phyloP scores from a whole-genome alignment of 2,888 invertebrate species.

The Oscheius sp. region DNA sequence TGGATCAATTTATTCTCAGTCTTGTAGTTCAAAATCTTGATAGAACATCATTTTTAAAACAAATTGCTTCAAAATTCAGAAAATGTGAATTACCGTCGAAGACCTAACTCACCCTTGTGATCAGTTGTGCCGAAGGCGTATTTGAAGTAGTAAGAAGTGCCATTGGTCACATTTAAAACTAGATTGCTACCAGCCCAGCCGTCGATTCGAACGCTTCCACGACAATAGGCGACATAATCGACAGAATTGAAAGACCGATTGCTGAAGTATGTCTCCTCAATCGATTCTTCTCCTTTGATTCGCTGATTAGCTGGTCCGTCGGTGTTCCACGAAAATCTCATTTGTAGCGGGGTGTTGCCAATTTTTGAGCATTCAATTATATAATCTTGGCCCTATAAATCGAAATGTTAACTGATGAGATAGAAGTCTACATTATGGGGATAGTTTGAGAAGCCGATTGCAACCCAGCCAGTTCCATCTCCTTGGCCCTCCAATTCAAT shows the following conservation, averaged over 20 bases:
- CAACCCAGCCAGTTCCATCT: slow-evolving; percentile 11
- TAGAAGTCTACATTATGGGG: slow-evolving; percentile 2
- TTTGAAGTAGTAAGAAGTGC: slow-evolving; percentile 12
- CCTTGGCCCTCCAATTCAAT: slow-evolving; percentile 9
- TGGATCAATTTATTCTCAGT: not conserved
- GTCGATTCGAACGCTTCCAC: slow-evolving; percentile 32
- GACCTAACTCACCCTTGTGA: not conserved
- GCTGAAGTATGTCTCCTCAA: not conserved
- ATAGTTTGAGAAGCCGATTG: slow-evolving; percentile 8
- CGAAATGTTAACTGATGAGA: not conserved
- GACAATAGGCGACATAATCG: slow-evolving; percentile 40
- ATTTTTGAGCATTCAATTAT: slow-evolving; percentile 50
- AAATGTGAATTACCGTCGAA: too few species aligned
- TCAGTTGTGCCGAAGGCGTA: slow-evolving; percentile 12
- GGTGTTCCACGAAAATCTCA: slow-evolving; percentile 46
- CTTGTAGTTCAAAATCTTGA: not conserved
- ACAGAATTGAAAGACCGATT: slow-evolving; percentile 8
- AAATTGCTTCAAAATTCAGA: too few species aligned
- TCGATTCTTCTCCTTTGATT: slow-evolving; percentile 35
- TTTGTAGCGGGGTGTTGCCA: slow-evolving; percentile 28
- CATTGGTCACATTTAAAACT: slow-evolving; percentile 14
- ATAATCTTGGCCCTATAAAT: slow-evolving; percentile 31
- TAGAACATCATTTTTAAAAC: too few species aligned
- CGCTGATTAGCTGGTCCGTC: slow-evolving; percentile 31
- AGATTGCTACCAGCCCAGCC: slow-evolving; percentile 29